Percentiles rank a stretch among this genome's conserved stretches.
These are phyloP conservation scores for Tipula vernalis DNA, from an alignment of 2,888 invertebrate species.

Conservation along the genomic window DNA sequence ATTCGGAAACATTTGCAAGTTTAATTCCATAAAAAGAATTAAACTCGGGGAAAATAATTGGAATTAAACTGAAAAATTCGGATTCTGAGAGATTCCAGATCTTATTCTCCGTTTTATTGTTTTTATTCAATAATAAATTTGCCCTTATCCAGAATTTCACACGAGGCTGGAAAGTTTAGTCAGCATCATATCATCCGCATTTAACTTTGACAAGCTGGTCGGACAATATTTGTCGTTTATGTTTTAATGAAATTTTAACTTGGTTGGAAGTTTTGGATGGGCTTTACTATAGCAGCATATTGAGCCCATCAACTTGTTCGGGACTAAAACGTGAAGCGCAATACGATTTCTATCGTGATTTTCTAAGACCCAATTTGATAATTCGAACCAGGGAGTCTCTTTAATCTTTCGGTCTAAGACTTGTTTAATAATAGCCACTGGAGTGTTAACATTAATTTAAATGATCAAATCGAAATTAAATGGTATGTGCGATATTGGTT, in stretches of 20 bases:
- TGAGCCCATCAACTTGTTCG: conserved; percentile 60
- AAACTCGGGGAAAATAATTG: too few species aligned
- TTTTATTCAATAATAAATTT: too few species aligned
- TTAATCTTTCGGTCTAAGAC: conserved; percentile 41
- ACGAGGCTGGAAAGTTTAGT: too few species aligned
- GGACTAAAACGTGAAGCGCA: conserved; percentile 53
- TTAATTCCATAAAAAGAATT: too few species aligned
- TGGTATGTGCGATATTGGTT: conserved; percentile 41
- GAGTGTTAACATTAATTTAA: conserved; percentile 35
- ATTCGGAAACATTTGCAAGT: too few species aligned
- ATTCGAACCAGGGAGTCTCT: conserved; percentile 38
- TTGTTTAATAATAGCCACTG: conserved; percentile 37
- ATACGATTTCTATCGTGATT: conserved; percentile 65
- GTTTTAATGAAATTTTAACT: background rate
- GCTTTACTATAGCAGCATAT: conserved; percentile 47
- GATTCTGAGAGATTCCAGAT: too few species aligned
- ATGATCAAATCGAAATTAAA: conserved; percentile 47
- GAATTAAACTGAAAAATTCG: too few species aligned
- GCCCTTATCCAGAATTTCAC: too few species aligned
- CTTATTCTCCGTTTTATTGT: too few species aligned
- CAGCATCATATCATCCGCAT: too few species aligned
- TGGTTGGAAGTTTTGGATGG: background rate
- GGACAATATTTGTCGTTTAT: too few species aligned
- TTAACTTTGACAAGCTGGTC: too few species aligned
- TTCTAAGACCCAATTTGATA: conserved; percentile 54